Evolutionary conservation across 1,140 invertebrate genomes (phyloP), one percentile per base, ranked within the genome.

Genomic region (Aphelenchoides avenae): DNA sequence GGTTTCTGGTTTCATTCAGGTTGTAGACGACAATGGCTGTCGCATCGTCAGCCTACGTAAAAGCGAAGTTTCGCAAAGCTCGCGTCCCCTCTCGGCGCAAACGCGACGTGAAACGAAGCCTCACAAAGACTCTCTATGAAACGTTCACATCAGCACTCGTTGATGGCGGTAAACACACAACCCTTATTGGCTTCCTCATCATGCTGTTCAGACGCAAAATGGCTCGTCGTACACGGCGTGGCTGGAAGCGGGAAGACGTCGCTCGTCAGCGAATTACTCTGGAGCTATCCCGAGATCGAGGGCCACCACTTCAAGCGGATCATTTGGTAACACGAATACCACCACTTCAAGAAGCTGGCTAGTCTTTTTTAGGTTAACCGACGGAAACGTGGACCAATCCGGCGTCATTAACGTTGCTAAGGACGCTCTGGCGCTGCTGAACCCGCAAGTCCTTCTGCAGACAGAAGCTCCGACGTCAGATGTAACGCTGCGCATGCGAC

Each of bases 311-410:
- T 51, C 15, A 42, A 49, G 5, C 22, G 30, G 5, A 42, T 51
- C 15, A 46, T 51, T 51, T 51, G 48, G 48, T 51, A 51, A 13
- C 3, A 41, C 51, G 22, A 39, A n/a, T 39, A 49, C 15, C 9
- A 7, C 7, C 40, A 15, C 24, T 39, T n/a, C 47, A 41, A 49
- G 18, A 15, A 43, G 15, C 26, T 7, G 51, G 51, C 7, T 43
- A n/a, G 15, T 15, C 15, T 51, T n/a, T 48, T 51, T 43, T 29
- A 51, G 48, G 48, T 15, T 51, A 5, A 42, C 26, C 15, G 48
- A 51, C 41, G 24, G 48, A 11, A 48, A 37, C 15, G 26, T 26
- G 51, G 24, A 51, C n/a, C 30, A 5, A 3, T 26, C 20, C 5
- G 30, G 24, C 15, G 5, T 51, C 7, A 26, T 15, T n/a, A 46